Conservation (phyloP, 2,888 invertebrate species). For the Acrobeloides nanus region DNA sequence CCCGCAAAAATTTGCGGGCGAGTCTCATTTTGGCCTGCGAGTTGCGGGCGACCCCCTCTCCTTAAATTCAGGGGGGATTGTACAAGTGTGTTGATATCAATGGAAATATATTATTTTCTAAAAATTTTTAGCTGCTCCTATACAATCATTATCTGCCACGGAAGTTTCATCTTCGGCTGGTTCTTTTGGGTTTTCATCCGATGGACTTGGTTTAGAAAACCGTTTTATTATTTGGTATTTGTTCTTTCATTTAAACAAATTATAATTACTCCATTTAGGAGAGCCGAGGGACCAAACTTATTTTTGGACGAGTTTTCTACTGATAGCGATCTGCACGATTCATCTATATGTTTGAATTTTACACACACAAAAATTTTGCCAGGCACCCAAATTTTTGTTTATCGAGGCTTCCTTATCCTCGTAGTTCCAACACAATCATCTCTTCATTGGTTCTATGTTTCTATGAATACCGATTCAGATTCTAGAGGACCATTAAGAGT, state of each 20-base stretch:
- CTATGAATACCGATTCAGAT: no score
- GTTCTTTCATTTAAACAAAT: background rate
- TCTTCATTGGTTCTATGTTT: slow-evolving; percentile 36
- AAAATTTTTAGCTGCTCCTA: slow-evolving; percentile 36
- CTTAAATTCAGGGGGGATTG: no score
- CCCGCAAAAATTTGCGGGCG: no score
- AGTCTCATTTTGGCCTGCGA: no score
- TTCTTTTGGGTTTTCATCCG: slow-evolving; percentile 30
- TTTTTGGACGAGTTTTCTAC: slow-evolving; percentile 39
- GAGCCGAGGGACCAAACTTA: slow-evolving; percentile 37
- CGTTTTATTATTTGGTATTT: slow-evolving; percentile 40
- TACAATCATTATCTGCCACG: slow-evolving; percentile 25
- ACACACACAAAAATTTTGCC: slow-evolving; percentile 37
- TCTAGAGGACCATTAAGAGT: slow-evolving; percentile 11
- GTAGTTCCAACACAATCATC: slow-evolving; percentile 44
- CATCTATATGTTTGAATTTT: slow-evolving; percentile 42
- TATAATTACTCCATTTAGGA: slow-evolving; percentile 24
- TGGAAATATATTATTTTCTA: background rate
- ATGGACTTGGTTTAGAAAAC: slow-evolving; percentile 26
- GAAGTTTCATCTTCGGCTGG: slow-evolving; percentile 36
- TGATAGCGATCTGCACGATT: slow-evolving; percentile 23
- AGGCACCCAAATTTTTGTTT: slow-evolving; percentile 23
- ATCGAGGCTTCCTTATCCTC: slow-evolving; percentile 27
- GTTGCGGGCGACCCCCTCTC: no score
- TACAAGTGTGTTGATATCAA: no score